Evolutionary conservation across 1,140 invertebrate species (phyloP), one percentile per base, ranked within the genome.

Genomic region (Drosophila ficusphila): DNA sequence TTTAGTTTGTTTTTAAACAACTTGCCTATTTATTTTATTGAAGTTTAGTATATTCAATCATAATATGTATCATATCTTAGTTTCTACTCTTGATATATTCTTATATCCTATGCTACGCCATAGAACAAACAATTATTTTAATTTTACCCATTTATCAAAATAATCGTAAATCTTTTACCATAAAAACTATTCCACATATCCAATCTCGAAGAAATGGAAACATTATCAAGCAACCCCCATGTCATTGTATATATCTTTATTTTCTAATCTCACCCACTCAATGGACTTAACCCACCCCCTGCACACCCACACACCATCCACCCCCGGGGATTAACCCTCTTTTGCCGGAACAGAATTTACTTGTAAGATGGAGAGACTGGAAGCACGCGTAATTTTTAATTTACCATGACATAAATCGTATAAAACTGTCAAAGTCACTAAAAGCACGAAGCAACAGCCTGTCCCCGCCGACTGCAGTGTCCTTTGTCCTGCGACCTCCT

Each of bases 371-470:
- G 41, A 31, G 51, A 12, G 44, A 51, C 34, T 57, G 64, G 62
- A 42, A 54, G 82, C 56, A 71, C 74, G 78, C 82, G 82, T 86
- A 88, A 75, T 86, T 86, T 86, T 86, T 88, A 86, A 86, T 86
- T 86, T 78, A 75, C 77, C 82, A 78, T 86, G 82, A 82, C 82
- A 86, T 86, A 86, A 86, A 86, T 86, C 82, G 82, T 88, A 86
- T 86, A 86, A 86, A 86, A 88, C 82, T 86, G 82, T 86, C 77
- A 86, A 76, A 86, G 77, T 86, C 82, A 88, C 82, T 86, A 88
- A 86, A 88, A 86, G 82, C 81, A 72, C 67, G 60, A 57, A 76
- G 81, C 82, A 86, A 86, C 81, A 88, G 82, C 73, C 81, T 41
- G 58, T 25, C 41, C 46, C 42, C 70, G 39, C 53, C 48, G 47